Evolutionary conservation across 2,888 invertebrate species (phyloP).

Genomic region (Cybosia mesomella): DNA sequence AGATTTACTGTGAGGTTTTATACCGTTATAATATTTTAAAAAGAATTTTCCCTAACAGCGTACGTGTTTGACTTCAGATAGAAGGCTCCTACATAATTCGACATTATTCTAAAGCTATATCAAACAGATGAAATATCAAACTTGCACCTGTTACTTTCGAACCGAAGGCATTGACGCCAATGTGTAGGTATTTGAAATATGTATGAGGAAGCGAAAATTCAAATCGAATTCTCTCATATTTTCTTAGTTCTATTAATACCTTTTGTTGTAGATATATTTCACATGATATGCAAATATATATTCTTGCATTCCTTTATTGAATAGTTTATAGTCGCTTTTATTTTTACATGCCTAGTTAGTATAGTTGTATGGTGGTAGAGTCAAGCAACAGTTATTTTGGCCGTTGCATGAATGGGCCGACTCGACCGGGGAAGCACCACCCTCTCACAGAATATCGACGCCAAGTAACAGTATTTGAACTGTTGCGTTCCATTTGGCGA

Average conservation of each 20-base stretch:
- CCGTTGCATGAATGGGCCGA: too few species aligned
- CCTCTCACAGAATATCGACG: too few species aligned
- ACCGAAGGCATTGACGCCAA: conserved; percentile 22
- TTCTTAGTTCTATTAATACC: conserved; percentile 7
- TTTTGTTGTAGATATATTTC: conserved; percentile 11
- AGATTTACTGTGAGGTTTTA: conserved; percentile 28
- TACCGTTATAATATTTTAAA: conserved; percentile 7
- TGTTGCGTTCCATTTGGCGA: too few species aligned
- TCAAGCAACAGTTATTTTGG: too few species aligned
- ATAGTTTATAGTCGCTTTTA: not conserved
- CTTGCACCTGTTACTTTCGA: conserved; percentile 44
- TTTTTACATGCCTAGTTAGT: too few species aligned
- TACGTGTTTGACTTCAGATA: not conserved
- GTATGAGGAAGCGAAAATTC: conserved; percentile 28
- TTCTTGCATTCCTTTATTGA: not conserved
- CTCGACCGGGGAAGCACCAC: too few species aligned
- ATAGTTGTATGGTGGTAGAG: too few species aligned
- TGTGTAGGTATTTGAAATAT: conserved; percentile 32
- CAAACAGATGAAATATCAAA: conserved; percentile 45
- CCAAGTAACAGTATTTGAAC: too few species aligned
- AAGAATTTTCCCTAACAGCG: conserved; percentile 10
- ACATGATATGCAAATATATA: conserved; percentile 10
- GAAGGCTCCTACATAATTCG: not conserved
- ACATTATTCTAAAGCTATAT: conserved; percentile 10
- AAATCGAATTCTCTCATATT: conserved; percentile 20